phyloP scores from a whole-genome alignment of 37 sponge, comb jelly and placozoan species.

The Hormiphora californensis region DNA sequence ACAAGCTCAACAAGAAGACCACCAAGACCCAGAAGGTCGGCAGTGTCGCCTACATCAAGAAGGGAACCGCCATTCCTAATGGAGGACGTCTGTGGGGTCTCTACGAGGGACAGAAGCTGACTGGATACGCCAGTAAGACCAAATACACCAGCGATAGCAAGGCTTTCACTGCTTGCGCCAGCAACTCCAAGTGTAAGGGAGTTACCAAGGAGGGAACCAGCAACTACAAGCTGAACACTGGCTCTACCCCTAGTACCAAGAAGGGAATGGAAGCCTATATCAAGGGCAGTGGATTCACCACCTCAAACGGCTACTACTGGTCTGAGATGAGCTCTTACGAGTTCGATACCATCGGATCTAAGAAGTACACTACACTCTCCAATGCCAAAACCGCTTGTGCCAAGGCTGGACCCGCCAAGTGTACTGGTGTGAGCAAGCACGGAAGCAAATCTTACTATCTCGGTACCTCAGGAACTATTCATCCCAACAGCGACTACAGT shows the following conservation, averaged over 20 bases:
- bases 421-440: neutral
- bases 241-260: neutral
- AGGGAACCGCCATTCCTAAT: neutral
- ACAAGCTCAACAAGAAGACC: neutral
- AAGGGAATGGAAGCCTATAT: neutral
- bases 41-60: neutral
- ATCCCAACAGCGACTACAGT: neutral
- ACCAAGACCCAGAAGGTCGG: too few relatives aligned
- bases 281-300: neutral
- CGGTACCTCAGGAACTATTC: neutral
- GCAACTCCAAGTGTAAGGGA: neutral
- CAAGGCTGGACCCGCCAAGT: neutral
- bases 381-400: neutral
- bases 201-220: neutral
- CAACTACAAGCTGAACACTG: neutral
- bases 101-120: neutral
- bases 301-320: neutral
- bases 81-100: neutral
- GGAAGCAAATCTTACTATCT: neutral
- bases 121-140: neutral
- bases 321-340: neutral
- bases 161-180: neutral
- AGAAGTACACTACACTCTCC: neutral
- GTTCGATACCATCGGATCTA: neutral
- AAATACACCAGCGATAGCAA: neutral